phyloP scores from a whole-genome alignment of 2,113 vertebrate genomes.

The Rhabdomys dilectus region DNA sequence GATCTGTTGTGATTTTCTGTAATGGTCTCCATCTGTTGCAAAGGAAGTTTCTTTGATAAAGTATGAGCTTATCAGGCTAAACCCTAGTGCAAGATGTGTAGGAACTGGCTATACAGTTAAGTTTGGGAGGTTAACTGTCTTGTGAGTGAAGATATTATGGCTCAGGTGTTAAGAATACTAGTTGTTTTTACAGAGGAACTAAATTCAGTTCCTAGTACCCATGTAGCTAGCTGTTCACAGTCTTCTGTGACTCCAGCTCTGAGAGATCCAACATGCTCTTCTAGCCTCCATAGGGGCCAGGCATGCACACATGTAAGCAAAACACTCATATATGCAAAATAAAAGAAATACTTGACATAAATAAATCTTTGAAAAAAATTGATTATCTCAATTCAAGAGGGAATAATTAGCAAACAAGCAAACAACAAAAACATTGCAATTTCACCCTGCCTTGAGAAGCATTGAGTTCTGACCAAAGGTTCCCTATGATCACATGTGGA shows the following conservation, averaged over 20 bases:
- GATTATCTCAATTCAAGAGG: slow-evolving; percentile 12
- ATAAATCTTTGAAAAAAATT: background rate
- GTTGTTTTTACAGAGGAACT: background rate
- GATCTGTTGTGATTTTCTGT: background rate
- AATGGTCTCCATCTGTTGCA: background rate
- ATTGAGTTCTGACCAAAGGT: background rate
- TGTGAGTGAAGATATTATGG: background rate
- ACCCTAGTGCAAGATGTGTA: background rate
- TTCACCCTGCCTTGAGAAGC: background rate
- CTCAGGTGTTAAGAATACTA: background rate
- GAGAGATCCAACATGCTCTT: background rate
- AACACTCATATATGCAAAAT: background rate
- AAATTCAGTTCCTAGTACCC: background rate
- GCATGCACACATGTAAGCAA: background rate
- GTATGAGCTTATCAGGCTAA: background rate
- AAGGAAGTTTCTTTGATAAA: background rate
- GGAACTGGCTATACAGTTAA: background rate
- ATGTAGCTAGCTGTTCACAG: background rate
- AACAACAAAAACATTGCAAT: background rate
- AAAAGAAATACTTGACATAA: background rate
- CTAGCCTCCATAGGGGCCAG: background rate
- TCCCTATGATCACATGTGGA: background rate
- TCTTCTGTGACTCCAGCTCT: background rate
- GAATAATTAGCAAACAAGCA: background rate
- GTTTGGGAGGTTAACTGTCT: background rate